Evolutionary conservation across 2,113 vertebrate genomes (phyloP), one percentile per base, ranked within the genome.

Genomic region (Mesitornis unicolor): DNA sequence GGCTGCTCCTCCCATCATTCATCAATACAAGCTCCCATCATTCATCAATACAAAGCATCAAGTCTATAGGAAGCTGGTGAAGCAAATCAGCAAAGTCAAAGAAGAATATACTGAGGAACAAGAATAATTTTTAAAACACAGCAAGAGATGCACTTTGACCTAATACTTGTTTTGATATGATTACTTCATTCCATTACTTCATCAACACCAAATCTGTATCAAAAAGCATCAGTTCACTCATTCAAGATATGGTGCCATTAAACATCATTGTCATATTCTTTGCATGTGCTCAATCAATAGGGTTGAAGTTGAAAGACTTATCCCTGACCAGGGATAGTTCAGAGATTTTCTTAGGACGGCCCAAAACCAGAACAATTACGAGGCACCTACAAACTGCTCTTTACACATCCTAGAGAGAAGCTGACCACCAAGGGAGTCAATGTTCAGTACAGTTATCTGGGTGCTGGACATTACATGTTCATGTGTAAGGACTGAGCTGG

Each of bases 401-500:
- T 60, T 22, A 24, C 35, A 35, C 48, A 80, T 21, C 7, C 22
- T 16, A 60, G 56, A 76, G 7, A 64, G 43, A 42, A 79, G 26
- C 2, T 68, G 47, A 76, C 29, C 26, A 47, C 33, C 1, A 3
- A 78, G 67, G 3, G 1, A 36, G 12, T 10, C 36, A 9, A 54
- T 1, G 10, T 22, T 75, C 43, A 68, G 33, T 26, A 24, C 5
- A 57, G 4, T n/a, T 3, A 45, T 3, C 22, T 31, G 11, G 4
- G 28, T 42, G 29, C 26, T 7, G 9, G 13, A 28, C 40, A 82
- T 24, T 47, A 90, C 63, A 50, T 19, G 45, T 69, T 68, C 48
- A 36, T 0, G 0, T 7, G 7, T 10, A 79, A 47, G 16, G 67
- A 45, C 16, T 45, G 17, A 85, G n/a, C 18, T 40, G 33, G 13